A percentile compares a stretch with the other conserved stretches of the same genome.
phyloP scores from a whole-genome alignment of 1,140 invertebrate genomes.

The Drosophila chauvacae region DNA sequence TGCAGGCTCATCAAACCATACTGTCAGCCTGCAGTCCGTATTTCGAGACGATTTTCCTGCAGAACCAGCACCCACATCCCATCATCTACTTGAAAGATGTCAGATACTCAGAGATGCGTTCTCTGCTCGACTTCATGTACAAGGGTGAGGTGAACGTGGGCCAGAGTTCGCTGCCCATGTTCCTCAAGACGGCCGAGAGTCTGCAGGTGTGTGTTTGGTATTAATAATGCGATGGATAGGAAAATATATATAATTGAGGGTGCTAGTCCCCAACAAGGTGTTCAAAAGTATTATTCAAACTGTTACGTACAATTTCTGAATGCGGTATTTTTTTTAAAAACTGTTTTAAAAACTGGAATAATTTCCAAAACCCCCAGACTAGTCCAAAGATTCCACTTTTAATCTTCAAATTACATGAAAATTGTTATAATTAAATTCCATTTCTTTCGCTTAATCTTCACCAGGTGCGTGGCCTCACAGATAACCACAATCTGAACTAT shows the following conservation, averaged over 20 bases:
- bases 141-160: conserved; percentile 95
- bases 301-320: too few species aligned
- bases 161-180: conserved; percentile 93
- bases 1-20: conserved; percentile 94
- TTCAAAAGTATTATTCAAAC: too few species aligned
- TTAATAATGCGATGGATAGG: neutral
- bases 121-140: conserved; percentile 95
- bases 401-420: neutral
- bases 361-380: too few species aligned
- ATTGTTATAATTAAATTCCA: neutral
- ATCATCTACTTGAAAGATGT: conserved; percentile 97
- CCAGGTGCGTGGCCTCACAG: conserved; percentile 90
- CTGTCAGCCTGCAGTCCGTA: conserved; percentile 97
- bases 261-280: too few species aligned
- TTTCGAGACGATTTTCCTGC: conserved; percentile 96
- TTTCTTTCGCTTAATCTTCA: neutral
- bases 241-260: neutral
- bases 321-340: too few species aligned
- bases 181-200: conserved; percentile 95
- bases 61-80: conserved; percentile 95
- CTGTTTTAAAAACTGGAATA: too few species aligned
- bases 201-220: conserved; percentile 89
- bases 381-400: neutral
- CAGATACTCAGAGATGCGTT: conserved; percentile 93
- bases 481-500: conserved; percentile 90